These are phyloP conservation scores for Ceratotherium simum DNA, from an alignment of 2,113 vertebrate genomes.

Conservation along the genomic window DNA sequence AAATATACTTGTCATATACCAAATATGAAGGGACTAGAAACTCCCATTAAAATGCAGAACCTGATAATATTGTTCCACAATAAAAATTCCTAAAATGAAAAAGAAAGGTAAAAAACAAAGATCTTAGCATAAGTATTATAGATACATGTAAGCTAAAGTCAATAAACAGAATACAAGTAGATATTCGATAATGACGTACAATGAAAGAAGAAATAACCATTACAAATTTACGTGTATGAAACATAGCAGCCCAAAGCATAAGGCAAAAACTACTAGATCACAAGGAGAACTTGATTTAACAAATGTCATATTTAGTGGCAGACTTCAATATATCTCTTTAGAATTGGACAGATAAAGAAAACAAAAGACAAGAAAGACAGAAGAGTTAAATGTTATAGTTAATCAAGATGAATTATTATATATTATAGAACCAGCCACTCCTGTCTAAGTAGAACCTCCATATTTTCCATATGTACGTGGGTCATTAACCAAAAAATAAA, in stretches of 20 bases:
- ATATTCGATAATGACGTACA: neutral
- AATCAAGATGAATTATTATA: neutral
- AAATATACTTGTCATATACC: neutral
- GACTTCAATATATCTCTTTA: neutral
- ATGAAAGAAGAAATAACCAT: neutral
- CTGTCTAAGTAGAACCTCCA: neutral
- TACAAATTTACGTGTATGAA: neutral
- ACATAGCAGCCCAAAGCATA: neutral
- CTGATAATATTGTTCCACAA: neutral
- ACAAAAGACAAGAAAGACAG: neutral
- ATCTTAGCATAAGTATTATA: neutral
- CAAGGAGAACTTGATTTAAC: neutral
- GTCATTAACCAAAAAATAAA: neutral
- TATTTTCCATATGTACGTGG: neutral
- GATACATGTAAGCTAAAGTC: neutral
- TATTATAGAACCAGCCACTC: neutral
- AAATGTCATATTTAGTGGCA: neutral
- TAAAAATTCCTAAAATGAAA: neutral
- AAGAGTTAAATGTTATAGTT: neutral
- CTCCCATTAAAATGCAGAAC: neutral
- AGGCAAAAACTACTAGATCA: neutral
- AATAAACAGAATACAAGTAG: conserved; percentile 2
- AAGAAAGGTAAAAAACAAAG: neutral
- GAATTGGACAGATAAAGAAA: neutral
- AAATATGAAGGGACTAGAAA: neutral